Conservation (phyloP, 2,797 vertebrate genomes). For the Molothrus ater region DNA sequence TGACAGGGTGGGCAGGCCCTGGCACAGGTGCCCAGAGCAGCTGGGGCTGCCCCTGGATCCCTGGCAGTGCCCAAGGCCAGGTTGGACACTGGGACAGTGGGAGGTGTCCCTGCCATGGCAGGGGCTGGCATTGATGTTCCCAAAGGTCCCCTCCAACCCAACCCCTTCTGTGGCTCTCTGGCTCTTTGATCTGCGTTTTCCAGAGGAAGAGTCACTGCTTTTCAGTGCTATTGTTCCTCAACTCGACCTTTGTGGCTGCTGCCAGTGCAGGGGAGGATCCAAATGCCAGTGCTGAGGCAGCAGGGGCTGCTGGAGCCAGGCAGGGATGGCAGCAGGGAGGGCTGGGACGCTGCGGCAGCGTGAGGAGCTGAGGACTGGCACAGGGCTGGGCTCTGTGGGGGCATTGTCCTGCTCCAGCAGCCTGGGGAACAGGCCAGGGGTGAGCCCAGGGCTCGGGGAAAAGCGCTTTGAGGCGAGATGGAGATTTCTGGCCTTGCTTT, state of each 20-base stretch:
- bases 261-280: not conserved
- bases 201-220: not conserved
- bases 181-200: not conserved
- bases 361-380: not conserved
- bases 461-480: not conserved
- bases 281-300: not conserved
- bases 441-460: not conserved
- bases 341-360: rapidly evolving
- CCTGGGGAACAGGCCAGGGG: not conserved
- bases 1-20: not conserved
- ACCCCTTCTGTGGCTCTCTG: not conserved
- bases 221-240: not conserved
- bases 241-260: not conserved
- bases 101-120: not conserved
- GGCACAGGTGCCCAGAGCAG: not conserved
- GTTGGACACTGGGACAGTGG: not conserved
- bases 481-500: not conserved
- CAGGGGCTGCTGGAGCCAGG: not conserved
- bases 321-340: not conserved
- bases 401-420: not conserved
- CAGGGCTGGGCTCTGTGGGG: not conserved
- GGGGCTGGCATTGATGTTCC: not conserved
- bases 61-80: not conserved
- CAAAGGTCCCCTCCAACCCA: not conserved
- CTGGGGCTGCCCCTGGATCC: not conserved